phyloP scores from a whole-genome alignment of 2,888 invertebrate species.

The Ariolimax columbianus region DNA sequence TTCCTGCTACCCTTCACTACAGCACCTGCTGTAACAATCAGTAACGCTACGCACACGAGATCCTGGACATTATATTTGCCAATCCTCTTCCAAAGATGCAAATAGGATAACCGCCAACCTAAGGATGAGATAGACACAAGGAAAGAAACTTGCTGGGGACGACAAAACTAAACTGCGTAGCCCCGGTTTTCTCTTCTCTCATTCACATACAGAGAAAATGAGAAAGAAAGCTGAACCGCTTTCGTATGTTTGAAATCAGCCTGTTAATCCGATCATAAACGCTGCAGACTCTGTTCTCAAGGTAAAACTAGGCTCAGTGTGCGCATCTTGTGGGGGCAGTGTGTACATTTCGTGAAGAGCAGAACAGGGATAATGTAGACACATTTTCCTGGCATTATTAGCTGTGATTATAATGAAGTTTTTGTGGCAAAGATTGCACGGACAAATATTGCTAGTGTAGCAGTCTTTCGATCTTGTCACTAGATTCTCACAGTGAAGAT shows the following conservation, averaged over 20 bases:
- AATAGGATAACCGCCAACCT: slow-evolving; percentile 25
- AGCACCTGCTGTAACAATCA: slow-evolving; percentile 46
- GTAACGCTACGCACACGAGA: slow-evolving; percentile 4
- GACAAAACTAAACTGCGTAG: slow-evolving; percentile 6
- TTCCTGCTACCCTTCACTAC: background rate
- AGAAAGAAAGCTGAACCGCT: background rate
- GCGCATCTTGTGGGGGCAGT: background rate
- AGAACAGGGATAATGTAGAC: background rate
- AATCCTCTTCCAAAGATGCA: slow-evolving; percentile 18
- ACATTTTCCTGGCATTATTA: too few species aligned
- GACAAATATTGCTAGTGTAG: background rate
- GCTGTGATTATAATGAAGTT: background rate
- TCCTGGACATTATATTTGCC: background rate
- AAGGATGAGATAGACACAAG: background rate
- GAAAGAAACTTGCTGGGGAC: background rate
- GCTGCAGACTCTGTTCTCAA: background rate
- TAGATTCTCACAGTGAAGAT: background rate
- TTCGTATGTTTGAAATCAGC: background rate
- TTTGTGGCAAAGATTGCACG: background rate
- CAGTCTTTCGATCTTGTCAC: background rate
- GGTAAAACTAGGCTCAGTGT: background rate
- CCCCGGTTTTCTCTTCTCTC: background rate
- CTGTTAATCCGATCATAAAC: background rate
- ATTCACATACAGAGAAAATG: background rate
- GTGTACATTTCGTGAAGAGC: background rate